phyloP scores from a whole-genome alignment of 1,140 invertebrate genomes.

The Wasmannia auropunctata region DNA sequence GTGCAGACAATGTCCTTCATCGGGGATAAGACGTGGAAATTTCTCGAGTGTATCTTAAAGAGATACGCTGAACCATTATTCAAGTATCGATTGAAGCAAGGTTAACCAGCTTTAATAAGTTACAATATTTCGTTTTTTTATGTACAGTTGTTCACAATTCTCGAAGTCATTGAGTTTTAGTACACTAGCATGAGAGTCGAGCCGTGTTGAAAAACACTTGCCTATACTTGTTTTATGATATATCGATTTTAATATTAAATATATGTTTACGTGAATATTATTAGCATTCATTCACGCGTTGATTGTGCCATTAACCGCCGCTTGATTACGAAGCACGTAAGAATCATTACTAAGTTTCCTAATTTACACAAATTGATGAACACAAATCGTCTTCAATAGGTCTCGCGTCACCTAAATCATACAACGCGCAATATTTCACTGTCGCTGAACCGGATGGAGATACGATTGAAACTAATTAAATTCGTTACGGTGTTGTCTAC shows the following conservation, averaged over 20 bases:
- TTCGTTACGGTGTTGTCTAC: background rate
- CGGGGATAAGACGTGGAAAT: conserved; percentile 10
- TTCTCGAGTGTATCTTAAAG: background rate
- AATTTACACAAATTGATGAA: conserved; percentile 1
- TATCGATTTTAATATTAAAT: conserved; percentile 6
- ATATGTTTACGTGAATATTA: background rate
- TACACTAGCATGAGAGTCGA: background rate
- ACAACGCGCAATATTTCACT: background rate
- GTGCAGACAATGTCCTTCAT: conserved; percentile 33
- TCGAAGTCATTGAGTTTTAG: background rate
- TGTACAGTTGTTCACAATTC: background rate
- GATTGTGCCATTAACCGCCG: background rate
- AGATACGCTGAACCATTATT: no score
- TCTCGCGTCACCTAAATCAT: background rate
- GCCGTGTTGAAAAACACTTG: background rate
- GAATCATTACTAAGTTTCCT: background rate
- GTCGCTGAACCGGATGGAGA: background rate
- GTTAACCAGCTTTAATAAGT: background rate
- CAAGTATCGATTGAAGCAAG: background rate
- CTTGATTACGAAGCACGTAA: background rate
- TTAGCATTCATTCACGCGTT: background rate
- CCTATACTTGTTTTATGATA: background rate
- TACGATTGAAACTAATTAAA: conserved; percentile 19
- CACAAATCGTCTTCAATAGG: background rate
- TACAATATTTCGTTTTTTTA: background rate